phyloP scores from a whole-genome alignment of 2,888 invertebrate species.

The Orthonychiurus folsomi region DNA sequence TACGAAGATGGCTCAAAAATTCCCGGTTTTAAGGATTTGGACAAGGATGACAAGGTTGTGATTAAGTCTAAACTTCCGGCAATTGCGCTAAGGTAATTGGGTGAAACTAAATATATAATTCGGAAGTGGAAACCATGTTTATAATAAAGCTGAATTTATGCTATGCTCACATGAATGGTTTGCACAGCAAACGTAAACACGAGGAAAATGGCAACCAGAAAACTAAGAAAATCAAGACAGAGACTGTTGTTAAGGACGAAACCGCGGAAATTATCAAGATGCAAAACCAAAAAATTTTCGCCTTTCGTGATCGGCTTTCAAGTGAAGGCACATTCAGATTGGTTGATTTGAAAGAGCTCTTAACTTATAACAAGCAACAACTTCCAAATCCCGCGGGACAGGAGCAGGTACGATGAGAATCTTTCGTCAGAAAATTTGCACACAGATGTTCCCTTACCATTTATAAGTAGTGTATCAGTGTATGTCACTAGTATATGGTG shows the following conservation, averaged over 20 bases:
- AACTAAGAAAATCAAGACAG: conserved; percentile 14
- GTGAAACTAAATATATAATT: conserved; percentile 4
- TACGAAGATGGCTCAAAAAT: conserved; percentile 61
- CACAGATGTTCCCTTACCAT: no score
- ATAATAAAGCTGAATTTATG: conserved; percentile 3
- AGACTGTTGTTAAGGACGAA: conserved; percentile 6
- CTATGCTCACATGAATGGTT: not conserved
- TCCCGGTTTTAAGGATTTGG: conserved; percentile 65
- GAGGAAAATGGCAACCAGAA: not conserved
- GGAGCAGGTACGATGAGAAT: conserved; percentile 45
- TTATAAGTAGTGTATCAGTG: no score
- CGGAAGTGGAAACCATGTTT: not conserved
- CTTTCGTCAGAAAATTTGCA: no score
- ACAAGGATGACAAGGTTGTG: conserved; percentile 59
- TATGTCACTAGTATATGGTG: no score
- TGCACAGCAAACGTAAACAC: conserved; percentile 10
- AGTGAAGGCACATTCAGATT: conserved; percentile 48
- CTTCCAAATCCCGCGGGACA: conserved; percentile 58
- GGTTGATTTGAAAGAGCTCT: conserved; percentile 53
- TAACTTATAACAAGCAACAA: conserved; percentile 64
- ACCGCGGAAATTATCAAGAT: conserved; percentile 51
- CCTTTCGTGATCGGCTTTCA: conserved; percentile 57
- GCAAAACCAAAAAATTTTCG: conserved; percentile 64
- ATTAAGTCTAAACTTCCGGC: conserved; percentile 56
- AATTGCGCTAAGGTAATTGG: conserved; percentile 8